phyloP scores from a whole-genome alignment of 1,140 invertebrate species.

The Lepidurus apus region DNA sequence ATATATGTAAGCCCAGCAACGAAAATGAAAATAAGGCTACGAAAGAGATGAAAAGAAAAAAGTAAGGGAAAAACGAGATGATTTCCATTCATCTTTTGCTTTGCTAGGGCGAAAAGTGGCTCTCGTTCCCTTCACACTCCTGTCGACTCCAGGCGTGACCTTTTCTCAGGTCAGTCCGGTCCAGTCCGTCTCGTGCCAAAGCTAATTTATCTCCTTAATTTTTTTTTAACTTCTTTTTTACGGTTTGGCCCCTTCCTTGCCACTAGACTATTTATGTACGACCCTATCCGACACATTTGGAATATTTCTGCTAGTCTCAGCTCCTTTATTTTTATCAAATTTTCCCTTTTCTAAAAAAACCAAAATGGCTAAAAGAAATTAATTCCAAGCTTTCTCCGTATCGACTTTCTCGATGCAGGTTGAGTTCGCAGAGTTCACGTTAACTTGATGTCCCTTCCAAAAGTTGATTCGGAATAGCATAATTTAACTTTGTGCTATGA shows the following conservation, averaged over 20 bases:
- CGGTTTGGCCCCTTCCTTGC: not conserved
- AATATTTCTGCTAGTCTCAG: not conserved
- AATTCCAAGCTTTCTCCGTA: no score
- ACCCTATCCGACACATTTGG: not conserved
- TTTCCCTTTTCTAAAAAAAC: no score
- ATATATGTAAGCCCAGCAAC: not conserved
- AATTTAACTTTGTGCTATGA: no score
- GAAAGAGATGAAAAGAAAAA: not conserved
- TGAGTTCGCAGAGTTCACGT: no score
- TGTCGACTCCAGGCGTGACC: constrained; percentile 16
- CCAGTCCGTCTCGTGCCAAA: not conserved
- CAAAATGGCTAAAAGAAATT: no score
- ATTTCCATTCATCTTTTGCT: constrained; percentile 19
- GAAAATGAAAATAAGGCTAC: not conserved
- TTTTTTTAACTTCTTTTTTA: not conserved
- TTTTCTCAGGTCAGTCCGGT: not conserved
- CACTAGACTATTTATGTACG: not conserved
- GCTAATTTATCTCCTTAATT: not conserved
- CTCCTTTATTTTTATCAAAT: not conserved
- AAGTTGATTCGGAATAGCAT: no score
- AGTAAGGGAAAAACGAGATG: not conserved
- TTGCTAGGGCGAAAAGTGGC: constrained; percentile 2
- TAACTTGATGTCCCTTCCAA: no score
- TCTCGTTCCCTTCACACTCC: not conserved
- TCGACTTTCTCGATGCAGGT: no score